phyloP scores from a whole-genome alignment of 2,797 vertebrate genomes.

The Crossoptilon crossoptilon region DNA sequence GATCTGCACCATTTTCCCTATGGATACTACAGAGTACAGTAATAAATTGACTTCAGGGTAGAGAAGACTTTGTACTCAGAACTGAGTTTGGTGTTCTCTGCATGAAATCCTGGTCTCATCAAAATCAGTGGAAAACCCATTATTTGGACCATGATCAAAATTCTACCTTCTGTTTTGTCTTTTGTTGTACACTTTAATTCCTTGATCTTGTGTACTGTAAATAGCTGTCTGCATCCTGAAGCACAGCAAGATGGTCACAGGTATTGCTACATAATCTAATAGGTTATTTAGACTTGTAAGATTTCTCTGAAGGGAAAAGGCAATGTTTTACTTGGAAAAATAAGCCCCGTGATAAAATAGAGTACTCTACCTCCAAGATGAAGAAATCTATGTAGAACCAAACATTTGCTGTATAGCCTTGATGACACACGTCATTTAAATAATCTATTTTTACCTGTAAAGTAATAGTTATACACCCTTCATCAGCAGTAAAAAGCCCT shows the following conservation, averaged over 20 bases:
- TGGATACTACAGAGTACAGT: neutral
- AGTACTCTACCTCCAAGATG: neutral
- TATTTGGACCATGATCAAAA: neutral
- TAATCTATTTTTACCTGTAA: neutral
- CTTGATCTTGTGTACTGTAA: neutral
- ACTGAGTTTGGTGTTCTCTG: neutral
- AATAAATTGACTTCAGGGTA: neutral
- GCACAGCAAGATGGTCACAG: neutral
- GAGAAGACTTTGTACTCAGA: neutral
- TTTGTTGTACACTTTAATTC: neutral
- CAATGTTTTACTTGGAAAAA: neutral
- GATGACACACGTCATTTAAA: neutral
- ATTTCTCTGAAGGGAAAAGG: neutral
- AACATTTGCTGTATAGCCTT: neutral
- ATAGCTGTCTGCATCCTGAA: neutral
- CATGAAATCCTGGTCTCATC: neutral
- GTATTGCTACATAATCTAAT: neutral
- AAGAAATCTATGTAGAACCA: neutral
- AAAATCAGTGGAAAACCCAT: neutral
- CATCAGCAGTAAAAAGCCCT: neutral
- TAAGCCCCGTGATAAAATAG: neutral
- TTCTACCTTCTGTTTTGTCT: neutral
- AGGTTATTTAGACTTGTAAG: neutral
- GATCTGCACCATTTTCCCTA: neutral
- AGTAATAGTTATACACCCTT: neutral